These are phyloP conservation scores for Streptopelia turtur DNA, from an alignment of 2,797 vertebrate genomes.

Conservation along the genomic window DNA sequence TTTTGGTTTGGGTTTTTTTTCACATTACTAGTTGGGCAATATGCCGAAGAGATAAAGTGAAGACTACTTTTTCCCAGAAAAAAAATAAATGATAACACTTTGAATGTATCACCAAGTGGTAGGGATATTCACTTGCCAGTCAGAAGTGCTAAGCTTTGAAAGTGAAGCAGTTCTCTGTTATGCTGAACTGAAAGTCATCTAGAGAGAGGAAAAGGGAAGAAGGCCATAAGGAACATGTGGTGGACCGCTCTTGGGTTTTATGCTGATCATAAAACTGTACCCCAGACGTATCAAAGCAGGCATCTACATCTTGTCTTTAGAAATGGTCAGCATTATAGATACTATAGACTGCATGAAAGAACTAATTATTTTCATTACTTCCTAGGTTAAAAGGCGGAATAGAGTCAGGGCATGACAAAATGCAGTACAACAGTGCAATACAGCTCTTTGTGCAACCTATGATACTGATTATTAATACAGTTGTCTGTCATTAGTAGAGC, in stretches of 20 bases:
- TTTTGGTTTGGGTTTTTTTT: not conserved
- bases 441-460: not conserved
- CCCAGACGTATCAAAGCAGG: not conserved
- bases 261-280: not conserved
- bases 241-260: not conserved
- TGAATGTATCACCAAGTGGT: not conserved
- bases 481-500: not conserved
- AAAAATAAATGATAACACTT: not conserved
- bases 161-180: not conserved
- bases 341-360: not conserved
- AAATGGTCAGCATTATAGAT: not conserved
- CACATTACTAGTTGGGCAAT: not conserved
- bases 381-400: not conserved
- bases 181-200: not conserved
- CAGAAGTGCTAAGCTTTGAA: not conserved
- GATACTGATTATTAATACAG: not conserved
- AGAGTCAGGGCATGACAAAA: not conserved
- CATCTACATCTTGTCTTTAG: not conserved
- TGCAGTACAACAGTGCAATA: not conserved
- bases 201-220: not conserved
- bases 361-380: not conserved
- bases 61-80: not conserved
- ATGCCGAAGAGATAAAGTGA: not conserved
- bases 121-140: not conserved
- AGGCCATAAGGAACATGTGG: not conserved